Conservation (phyloP, 2,888 invertebrate species). For the Chesias legatella region DNA sequence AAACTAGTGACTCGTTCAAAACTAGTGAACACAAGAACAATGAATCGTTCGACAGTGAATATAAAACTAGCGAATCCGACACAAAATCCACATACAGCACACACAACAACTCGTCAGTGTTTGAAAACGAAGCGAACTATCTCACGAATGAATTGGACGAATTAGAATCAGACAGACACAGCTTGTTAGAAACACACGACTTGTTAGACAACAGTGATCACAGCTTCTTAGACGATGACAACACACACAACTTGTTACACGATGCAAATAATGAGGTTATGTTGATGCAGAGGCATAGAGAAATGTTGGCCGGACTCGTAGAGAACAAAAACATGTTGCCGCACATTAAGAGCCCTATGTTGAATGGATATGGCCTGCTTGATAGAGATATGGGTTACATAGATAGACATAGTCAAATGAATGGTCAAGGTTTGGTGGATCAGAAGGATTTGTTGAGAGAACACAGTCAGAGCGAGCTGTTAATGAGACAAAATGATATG, state of each 20-base stretch:
- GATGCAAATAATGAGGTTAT: constrained; percentile 61
- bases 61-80: constrained; percentile 12
- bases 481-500: constrained; percentile 68
- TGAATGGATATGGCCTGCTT: constrained; percentile 65
- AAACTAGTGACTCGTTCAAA: constrained; percentile 18
- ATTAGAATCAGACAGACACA: constrained; percentile 74
- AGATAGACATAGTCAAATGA: constrained; percentile 68
- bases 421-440: constrained; percentile 58
- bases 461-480: constrained; percentile 58
- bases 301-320: constrained; percentile 65
- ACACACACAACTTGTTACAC: constrained; percentile 61
- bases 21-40: constrained; percentile 16
- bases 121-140: constrained; percentile 62
- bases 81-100: constrained; percentile 7
- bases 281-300: constrained; percentile 66
- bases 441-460: constrained; percentile 63
- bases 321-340: constrained; percentile 59
- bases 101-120: constrained; percentile 50
- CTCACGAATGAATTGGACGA: constrained; percentile 69
- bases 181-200: constrained; percentile 70
- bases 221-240: constrained; percentile 66
- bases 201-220: constrained; percentile 71
- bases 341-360: constrained; percentile 56
- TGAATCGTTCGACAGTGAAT: constrained; percentile 10
- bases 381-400: constrained; percentile 65